Evolutionary conservation across 1,140 invertebrate genomes (phyloP), one percentile per base, ranked within the genome.

Genomic region (Habropoda laboriosa): DNA sequence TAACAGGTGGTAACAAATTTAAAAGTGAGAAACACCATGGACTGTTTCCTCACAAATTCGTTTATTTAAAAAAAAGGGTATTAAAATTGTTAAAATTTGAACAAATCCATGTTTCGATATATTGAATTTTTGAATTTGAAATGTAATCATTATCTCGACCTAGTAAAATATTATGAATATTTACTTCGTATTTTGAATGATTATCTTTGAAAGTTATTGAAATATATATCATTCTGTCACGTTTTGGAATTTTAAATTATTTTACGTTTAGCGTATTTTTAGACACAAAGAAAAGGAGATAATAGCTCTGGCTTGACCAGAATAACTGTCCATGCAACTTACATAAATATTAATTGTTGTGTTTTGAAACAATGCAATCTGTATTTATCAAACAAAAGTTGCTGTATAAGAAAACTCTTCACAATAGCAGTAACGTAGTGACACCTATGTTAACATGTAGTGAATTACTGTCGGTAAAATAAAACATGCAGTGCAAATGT

Each of bases 1-100:
- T 58, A 73, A 79, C 77, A 72, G 77, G 58, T 72, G 76, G 70
- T 49, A 38, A 60, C 16, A 1, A 27, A 30, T 45, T 30, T 21
- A 45, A 64, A 45, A 21, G 45, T 21, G 18, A n/a, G n/a, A 58
- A 35, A 10, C 18, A n/a, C 1, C 57, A 21, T 64, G 16, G 30
- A 45, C 10, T 55, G 12, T 30, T 30, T 0, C 3, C 18, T 12
- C 24, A 18, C 7, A 30, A 21, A 45, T 21, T 45, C 3, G 18
- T 18, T 4, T 30, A 40, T 45, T 45, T 21, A 4, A 8, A 1
- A 35, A 6, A 58, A 58, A n/a, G 35, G 21, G 3, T 12, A 58
- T 49, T 49, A 49, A 35, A 12, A 5, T 8, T 35, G 10, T 10
- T 3, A 21, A 58, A 35, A 16, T 3, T 2, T 4, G 0, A 35